These are phyloP conservation scores for Arothron firmamentum DNA, from an alignment of 2,113 vertebrate genomes.

Conservation along the genomic window DNA sequence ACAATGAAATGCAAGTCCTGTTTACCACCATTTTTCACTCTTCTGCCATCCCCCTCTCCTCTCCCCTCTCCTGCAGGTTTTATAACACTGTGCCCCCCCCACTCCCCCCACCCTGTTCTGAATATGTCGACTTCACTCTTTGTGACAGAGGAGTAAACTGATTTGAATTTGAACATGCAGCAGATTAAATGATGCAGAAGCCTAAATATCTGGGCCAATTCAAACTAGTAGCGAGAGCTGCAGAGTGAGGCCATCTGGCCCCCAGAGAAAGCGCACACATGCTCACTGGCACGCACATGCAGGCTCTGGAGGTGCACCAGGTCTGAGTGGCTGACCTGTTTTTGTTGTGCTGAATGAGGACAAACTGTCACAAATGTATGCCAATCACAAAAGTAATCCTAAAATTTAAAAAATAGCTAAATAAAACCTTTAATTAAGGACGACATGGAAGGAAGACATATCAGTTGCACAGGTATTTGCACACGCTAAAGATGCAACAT, in stretches of 20 bases:
- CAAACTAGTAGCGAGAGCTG: neutral
- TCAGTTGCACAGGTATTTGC: too few relatives aligned
- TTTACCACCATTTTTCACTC: neutral
- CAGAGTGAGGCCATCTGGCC: conserved; percentile 45
- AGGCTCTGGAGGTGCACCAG: conserved; percentile 4
- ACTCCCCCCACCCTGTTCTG: too few relatives aligned
- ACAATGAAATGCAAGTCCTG: conserved; percentile 5
- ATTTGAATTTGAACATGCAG: conserved; percentile 30
- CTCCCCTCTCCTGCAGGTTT: conserved; percentile 7
- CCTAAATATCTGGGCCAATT: conserved; percentile 39
- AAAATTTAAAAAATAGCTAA: conserved; percentile 1
- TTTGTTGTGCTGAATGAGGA: conserved; percentile 37
- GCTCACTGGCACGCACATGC: neutral
- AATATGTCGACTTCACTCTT: too few relatives aligned
- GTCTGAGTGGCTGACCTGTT: conserved; percentile 34
- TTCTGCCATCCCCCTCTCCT: conserved; percentile 6
- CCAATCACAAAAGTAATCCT: conserved; percentile 15
- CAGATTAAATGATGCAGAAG: conserved; percentile 55
- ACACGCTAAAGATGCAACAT: too few relatives aligned
- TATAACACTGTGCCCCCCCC: conserved; percentile 5
- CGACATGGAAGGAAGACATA: neutral
- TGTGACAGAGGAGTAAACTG: conserved; percentile 22
- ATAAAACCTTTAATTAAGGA: neutral
- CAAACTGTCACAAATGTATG: conserved; percentile 7
- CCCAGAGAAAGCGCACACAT: conserved; percentile 11